phyloP scores from a whole-genome alignment of 2,888 invertebrate species.

The Acrobasis suavella region DNA sequence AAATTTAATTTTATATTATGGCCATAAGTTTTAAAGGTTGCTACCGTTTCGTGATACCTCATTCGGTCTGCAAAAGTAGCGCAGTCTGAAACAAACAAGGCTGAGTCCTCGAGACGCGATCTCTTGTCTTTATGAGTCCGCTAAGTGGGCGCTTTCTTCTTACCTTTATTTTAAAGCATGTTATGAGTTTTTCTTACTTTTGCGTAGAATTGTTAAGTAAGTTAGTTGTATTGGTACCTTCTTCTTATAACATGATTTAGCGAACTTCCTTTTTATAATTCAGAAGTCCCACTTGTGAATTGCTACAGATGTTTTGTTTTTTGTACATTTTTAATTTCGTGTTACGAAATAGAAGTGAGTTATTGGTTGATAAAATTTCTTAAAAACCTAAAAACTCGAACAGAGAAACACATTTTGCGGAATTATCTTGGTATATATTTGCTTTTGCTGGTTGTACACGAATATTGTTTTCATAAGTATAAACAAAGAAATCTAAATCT shows the following conservation, averaged over 20 bases:
- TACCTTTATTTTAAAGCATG: constrained; percentile 26
- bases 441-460: neutral
- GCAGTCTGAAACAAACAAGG: constrained; percentile 33
- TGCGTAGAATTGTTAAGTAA: neutral
- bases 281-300: no score
- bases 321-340: no score
- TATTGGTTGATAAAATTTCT: no score
- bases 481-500: constrained; percentile 18
- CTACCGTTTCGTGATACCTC: constrained; percentile 17
- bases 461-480: neutral
- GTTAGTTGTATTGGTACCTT: no score
- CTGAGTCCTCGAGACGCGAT: constrained; percentile 41
- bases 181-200: constrained; percentile 1
- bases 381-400: no score
- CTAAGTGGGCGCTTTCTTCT: constrained; percentile 31
- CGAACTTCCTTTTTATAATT: no score
- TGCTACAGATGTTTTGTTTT: no score
- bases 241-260: no score
- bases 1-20: no score
- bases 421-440: no score
- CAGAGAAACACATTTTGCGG: no score
- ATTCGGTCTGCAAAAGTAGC: constrained; percentile 23
- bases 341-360: no score
- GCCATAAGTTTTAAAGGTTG: neutral
- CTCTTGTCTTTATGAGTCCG: constrained; percentile 16